Evolutionary conservation across 2,797 vertebrate genomes (phyloP).

Genomic region (Microcaecilia unicolor): DNA sequence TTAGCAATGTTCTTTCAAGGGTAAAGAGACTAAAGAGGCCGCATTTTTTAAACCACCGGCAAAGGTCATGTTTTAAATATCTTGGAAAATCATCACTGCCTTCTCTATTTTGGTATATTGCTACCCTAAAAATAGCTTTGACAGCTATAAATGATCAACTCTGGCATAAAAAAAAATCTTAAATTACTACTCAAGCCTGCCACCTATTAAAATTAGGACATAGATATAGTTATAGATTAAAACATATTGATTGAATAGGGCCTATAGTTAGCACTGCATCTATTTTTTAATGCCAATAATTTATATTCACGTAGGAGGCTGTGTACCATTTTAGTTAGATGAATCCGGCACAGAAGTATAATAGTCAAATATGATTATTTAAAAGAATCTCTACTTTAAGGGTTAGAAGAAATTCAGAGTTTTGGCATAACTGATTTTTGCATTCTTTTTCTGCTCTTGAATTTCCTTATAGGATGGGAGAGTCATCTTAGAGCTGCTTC

Average conservation of each 20-base stretch:
- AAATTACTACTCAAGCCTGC: slow-evolving; percentile 13
- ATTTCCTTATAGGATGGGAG: no score
- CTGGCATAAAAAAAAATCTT: slow-evolving; percentile 2
- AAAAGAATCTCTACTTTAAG: no score
- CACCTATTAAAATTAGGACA: slow-evolving; percentile 17
- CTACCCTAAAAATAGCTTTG: slow-evolving; percentile 31
- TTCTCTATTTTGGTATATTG: slow-evolving; percentile 27
- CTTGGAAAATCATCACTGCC: slow-evolving; percentile 24
- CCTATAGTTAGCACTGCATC: slow-evolving; percentile 12
- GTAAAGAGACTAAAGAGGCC: slow-evolving; percentile 29
- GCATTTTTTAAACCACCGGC: slow-evolving; percentile 23
- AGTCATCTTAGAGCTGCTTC: no score
- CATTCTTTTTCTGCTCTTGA: no score
- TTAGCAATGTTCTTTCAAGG: slow-evolving; percentile 33
- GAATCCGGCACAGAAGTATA: slow-evolving; percentile 5
- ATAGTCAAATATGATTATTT: slow-evolving; percentile 1
- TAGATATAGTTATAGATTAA: slow-evolving; percentile 10
- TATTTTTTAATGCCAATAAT: not conserved
- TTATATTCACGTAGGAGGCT: slow-evolving; percentile 5
- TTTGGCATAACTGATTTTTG: no score
- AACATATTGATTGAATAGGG: slow-evolving; percentile 3
- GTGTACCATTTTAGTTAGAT: not conserved
- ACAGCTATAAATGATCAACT: slow-evolving; percentile 13
- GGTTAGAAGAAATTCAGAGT: no score
- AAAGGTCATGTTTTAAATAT: slow-evolving; percentile 32